phyloP scores from a whole-genome alignment of 1,140 invertebrate genomes.

The Drosophila elegans region DNA sequence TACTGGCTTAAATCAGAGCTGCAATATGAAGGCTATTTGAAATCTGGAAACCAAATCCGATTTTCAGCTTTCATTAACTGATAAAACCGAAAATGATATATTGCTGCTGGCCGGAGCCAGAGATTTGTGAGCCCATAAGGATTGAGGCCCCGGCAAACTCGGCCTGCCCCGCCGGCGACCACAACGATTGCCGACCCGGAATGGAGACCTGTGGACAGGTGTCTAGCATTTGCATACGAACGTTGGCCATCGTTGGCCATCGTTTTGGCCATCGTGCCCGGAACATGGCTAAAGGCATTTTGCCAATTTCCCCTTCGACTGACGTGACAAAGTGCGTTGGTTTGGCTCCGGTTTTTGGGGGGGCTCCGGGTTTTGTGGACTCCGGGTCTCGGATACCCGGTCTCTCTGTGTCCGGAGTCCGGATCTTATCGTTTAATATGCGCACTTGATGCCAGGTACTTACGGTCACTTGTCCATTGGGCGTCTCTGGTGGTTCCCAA shows the following conservation, averaged over 20 bases:
- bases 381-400: not conserved
- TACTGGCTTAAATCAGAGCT: not conserved
- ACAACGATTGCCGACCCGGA: slow-evolving; percentile 13
- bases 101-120: slow-evolving; percentile 9
- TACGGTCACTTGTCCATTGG: slow-evolving; percentile 98
- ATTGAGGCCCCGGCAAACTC: not conserved
- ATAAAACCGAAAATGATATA: slow-evolving; percentile 39
- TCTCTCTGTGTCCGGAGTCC: not conserved
- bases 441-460: slow-evolving; percentile 81
- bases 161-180: slow-evolving; percentile 5
- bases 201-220: slow-evolving; percentile 15
- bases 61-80: slow-evolving; percentile 40
- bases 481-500: slow-evolving; percentile 98
- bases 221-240: slow-evolving; percentile 24
- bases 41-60: slow-evolving; percentile 13
- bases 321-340: slow-evolving; percentile 51
- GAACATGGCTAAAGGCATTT: slow-evolving; percentile 60
- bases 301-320: slow-evolving; percentile 35
- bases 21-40: slow-evolving; percentile 5
- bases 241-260: not conserved
- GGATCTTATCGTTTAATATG: slow-evolving; percentile 62
- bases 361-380: not conserved
- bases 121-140: slow-evolving; percentile 19
- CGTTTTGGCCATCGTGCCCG: not conserved
- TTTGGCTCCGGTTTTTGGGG: not conserved